A percentile compares a stretch with the other conserved stretches of the same genome.
Conservation (phyloP, 2,113 vertebrate genomes). For the Empidonax traillii region DNA sequence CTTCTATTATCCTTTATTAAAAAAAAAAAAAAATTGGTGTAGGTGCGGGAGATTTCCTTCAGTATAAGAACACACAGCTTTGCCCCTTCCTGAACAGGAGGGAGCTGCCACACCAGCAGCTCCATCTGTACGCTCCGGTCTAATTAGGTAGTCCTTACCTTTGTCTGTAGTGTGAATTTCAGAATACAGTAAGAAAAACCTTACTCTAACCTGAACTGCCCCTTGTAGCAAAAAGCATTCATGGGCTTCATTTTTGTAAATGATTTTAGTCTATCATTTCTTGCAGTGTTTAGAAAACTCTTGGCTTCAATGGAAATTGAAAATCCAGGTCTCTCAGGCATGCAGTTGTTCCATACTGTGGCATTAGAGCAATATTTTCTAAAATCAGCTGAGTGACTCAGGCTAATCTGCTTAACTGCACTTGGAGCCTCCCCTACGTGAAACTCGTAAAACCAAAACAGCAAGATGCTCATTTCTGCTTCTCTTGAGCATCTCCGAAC, state of each 20-base stretch:
- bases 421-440: background rate
- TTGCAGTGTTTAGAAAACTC: background rate
- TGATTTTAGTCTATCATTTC: background rate
- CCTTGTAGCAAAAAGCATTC: background rate
- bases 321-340: background rate
- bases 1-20: background rate
- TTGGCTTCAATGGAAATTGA: background rate
- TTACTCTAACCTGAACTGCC: background rate
- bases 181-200: background rate
- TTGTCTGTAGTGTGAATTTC: background rate
- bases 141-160: background rate
- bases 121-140: background rate
- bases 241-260: background rate
- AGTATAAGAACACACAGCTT: background rate
- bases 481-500: background rate
- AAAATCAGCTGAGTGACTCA: background rate
- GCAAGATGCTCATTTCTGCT: background rate
- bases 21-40: rapidly evolving
- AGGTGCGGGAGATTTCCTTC: background rate
- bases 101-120: background rate
- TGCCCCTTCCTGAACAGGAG: background rate
- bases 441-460: background rate
- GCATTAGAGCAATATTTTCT: background rate
- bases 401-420: background rate
- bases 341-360: background rate